Conservation (phyloP, 2,888 invertebrate species). For the Cetonia aurata region DNA sequence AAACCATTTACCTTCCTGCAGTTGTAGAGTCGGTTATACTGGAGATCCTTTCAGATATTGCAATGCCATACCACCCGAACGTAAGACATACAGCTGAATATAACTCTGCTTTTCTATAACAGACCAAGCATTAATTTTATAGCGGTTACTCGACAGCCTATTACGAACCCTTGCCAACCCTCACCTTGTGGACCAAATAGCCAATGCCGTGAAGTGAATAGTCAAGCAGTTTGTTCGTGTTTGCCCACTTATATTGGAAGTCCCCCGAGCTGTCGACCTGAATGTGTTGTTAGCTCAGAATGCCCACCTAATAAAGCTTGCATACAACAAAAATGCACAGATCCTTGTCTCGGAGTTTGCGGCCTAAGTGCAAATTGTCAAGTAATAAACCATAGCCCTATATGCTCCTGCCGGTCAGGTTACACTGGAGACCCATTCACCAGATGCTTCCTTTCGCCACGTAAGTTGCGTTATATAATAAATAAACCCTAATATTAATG, state of each 20-base stretch:
- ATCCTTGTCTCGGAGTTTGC: slow-evolving; percentile 82
- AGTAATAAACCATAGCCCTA: slow-evolving; percentile 82
- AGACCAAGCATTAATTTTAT: slow-evolving; percentile 42
- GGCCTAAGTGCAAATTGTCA: slow-evolving; percentile 78
- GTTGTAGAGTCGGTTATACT: slow-evolving; percentile 72
- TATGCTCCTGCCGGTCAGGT: slow-evolving; percentile 74
- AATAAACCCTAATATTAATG: not conserved
- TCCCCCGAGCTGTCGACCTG: slow-evolving; percentile 78
- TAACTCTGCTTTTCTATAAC: slow-evolving; percentile 1
- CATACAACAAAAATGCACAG: slow-evolving; percentile 78
- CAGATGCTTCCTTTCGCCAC: slow-evolving; percentile 67
- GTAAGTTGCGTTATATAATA: slow-evolving; percentile 54
- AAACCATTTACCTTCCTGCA: slow-evolving; percentile 76
- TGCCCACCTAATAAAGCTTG: slow-evolving; percentile 78
- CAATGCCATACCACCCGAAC: slow-evolving; percentile 60
- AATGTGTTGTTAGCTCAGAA: slow-evolving; percentile 79
- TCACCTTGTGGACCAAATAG: slow-evolving; percentile 82
- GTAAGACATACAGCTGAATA: slow-evolving; percentile 62
- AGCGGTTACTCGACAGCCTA: slow-evolving; percentile 59
- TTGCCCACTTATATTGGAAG: slow-evolving; percentile 76
- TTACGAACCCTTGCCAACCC: slow-evolving; percentile 75
- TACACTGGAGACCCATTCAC: slow-evolving; percentile 81
- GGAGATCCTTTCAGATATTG: slow-evolving; percentile 76
- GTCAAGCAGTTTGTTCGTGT: slow-evolving; percentile 75
- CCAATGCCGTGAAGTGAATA: slow-evolving; percentile 73